Evolutionary conservation across 2,797 vertebrate genomes (phyloP).

Genomic region (Scarus forsteni): DNA sequence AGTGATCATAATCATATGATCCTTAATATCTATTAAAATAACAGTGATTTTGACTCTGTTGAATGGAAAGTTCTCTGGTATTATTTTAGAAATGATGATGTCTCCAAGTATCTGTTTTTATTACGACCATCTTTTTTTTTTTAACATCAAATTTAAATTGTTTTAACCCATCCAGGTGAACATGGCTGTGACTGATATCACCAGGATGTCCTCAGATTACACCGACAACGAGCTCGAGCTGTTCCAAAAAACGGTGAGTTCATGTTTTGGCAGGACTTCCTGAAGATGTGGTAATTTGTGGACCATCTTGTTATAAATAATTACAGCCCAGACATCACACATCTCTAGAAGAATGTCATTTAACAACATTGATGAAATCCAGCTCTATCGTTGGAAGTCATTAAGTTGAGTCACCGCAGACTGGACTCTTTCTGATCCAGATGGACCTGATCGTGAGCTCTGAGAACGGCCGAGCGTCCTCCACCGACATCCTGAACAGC

Average conservation of each 20-base stretch:
- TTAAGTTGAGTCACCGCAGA: constrained; percentile 2
- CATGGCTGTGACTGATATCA: constrained; percentile 90
- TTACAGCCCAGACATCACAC: background rate
- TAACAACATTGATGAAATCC: background rate
- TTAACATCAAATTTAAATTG: background rate
- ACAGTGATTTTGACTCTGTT: too few species aligned
- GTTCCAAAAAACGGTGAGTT: constrained; percentile 92
- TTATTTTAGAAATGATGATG: too few species aligned
- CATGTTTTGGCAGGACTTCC: background rate
- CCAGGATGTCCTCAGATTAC: constrained; percentile 94
- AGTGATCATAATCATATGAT: too few species aligned
- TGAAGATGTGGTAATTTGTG: background rate
- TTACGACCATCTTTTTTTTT: background rate
- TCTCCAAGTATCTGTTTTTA: background rate
- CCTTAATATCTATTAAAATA: too few species aligned
- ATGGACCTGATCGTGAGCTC: constrained; percentile 93
- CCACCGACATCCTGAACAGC: constrained; percentile 93
- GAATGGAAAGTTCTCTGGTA: too few species aligned
- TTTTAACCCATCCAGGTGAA: constrained; percentile 87
- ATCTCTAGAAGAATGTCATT: too few species aligned
- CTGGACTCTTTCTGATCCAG: constrained; percentile 70
- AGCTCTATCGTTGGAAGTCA: background rate
- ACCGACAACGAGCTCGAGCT: constrained; percentile 94
- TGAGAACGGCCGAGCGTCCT: constrained; percentile 91
- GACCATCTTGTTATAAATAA: background rate